Evolutionary conservation across 2,113 vertebrate genomes (phyloP).

Genomic region (Nesogale talazaci): DNA sequence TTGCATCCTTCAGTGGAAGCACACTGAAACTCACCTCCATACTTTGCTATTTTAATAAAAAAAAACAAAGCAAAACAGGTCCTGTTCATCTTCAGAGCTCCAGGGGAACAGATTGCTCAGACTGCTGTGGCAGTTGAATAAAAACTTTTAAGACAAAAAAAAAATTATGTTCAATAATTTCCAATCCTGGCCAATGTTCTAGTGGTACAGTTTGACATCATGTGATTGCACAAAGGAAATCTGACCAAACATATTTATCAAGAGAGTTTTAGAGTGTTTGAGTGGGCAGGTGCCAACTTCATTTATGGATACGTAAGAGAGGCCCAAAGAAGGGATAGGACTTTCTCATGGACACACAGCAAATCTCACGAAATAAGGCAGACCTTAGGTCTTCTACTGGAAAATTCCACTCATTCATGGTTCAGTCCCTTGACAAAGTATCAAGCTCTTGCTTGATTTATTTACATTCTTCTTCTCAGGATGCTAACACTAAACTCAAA

Average conservation of each 20-base stretch:
- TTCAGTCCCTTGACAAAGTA: not conserved
- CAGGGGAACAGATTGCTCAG: too few relatives aligned
- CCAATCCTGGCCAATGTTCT: too few relatives aligned
- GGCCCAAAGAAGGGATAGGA: not conserved
- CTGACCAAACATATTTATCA: not conserved
- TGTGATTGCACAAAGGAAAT: too few relatives aligned
- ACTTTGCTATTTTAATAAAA: too few relatives aligned
- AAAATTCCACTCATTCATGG: not conserved
- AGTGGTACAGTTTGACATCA: too few relatives aligned
- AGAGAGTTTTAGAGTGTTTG: not conserved
- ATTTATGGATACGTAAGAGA: conserved; percentile 19
- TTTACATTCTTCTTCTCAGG: not conserved
- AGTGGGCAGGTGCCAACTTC: not conserved
- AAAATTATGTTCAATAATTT: too few relatives aligned
- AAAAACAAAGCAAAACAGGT: too few relatives aligned
- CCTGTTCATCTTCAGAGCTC: too few relatives aligned
- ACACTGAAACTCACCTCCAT: too few relatives aligned
- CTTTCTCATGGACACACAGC: not conserved
- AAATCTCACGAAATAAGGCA: not conserved
- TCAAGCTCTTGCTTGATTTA: not conserved
- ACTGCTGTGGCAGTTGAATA: too few relatives aligned
- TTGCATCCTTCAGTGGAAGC: too few relatives aligned
- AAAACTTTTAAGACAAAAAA: too few relatives aligned
- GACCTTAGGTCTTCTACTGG: not conserved
- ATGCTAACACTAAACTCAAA: not conserved